Evolutionary conservation across 2,797 vertebrate species (phyloP), one percentile per base, ranked within the genome.

Genomic region (Rhinella marina): DNA sequence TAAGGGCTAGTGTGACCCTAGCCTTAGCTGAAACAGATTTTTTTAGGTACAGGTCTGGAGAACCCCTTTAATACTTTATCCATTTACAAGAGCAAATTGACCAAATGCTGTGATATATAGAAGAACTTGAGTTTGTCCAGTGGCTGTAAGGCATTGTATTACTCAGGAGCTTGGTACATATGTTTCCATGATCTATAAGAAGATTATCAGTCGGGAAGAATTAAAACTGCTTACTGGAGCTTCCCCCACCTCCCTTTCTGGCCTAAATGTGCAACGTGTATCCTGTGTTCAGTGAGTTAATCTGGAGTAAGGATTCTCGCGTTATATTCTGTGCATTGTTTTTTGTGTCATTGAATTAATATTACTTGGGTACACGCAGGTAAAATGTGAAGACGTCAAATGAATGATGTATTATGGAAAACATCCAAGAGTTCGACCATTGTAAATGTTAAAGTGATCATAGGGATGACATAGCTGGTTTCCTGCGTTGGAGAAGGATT

Each of bases 151-250:
- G 29, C 21, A 8, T 7, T 62, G 9, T 68, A 80, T 86, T 86
- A 54, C 27, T 48, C n/a, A 8, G 25, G 19, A 68, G 61, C 85
- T 80, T 54, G 41, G n/a, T 64, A 50, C 61, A 68, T 66, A 56
- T 66, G 70, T 66, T 82, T 76, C 82, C 32, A 66, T 82, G 81
- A 82, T 82, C 72, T 19, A 48, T 77, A 87, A 76, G 68, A 76
- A 76, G 70, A 82, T 87, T 87, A 87, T 68, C 48, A 61, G 80
- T 10, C 59, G 48, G 56, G 80, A 82, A 82, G 80, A 72, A 82
- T 87, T 76, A 87, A 56, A 57, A 66, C 70, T 21, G 62, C 85
- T 80, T 80, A 79, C n/a, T 25, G 6, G 16, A 50, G n/a, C 68
- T 23, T 80, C 25, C 25, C 21, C 41, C 1, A 21, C 19, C 19